These are phyloP conservation scores for Amphiprion ocellaris DNA, from an alignment of 2,113 vertebrate species.

Conservation along the genomic window DNA sequence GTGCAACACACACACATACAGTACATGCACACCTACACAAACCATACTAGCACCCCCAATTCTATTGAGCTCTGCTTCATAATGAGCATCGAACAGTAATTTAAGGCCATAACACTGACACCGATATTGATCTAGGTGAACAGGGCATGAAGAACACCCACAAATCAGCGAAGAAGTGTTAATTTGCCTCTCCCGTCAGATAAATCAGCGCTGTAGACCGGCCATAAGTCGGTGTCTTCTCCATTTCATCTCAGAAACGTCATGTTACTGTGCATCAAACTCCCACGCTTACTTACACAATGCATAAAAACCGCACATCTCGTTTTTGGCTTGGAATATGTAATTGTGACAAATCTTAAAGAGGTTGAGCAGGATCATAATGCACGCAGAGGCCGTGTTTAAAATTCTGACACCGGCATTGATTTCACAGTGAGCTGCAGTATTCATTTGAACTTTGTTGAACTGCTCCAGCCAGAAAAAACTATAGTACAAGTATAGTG, in stretches of 20 bases:
- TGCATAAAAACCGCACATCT: neutral
- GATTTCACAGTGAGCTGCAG: neutral
- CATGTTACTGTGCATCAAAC: conserved; percentile 34
- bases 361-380: neutral
- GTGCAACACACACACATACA: conserved; percentile 37
- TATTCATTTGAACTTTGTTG: neutral
- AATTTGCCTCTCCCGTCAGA: conserved; percentile 66
- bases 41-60: conserved; percentile 27
- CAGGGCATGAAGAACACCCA: conserved; percentile 75
- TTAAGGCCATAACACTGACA: conserved; percentile 73
- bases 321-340: neutral
- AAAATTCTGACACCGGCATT: neutral
- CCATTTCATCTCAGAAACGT: conserved; percentile 26
- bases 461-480: neutral
- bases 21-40: conserved; percentile 11
- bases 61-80: conserved; percentile 63
- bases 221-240: conserved; percentile 14
- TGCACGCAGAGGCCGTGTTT: neutral
- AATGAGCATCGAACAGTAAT: conserved; percentile 80
- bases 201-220: conserved; percentile 60
- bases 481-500: too few relatives aligned
- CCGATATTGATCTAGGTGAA: conserved; percentile 76
- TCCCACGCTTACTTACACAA: conserved; percentile 27
- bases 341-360: neutral
- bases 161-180: conserved; percentile 77